Conservation (phyloP, 2,888 invertebrate genomes). For the Marasmarcha lunaedactyla region DNA sequence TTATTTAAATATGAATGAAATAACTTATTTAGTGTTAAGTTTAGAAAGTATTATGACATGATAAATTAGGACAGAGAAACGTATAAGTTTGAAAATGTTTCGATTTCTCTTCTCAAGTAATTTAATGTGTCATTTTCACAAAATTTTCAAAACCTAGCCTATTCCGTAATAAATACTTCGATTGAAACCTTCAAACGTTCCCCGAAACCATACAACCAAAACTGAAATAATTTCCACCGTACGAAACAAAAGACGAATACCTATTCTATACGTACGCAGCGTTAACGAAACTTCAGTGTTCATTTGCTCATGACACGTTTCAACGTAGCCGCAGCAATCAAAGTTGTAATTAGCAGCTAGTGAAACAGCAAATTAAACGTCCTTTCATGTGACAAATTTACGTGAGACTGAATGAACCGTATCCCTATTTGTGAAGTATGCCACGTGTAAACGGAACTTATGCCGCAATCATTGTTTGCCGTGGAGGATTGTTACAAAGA, state of each 20-base stretch:
- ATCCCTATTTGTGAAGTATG: background rate
- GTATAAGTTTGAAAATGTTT: too few relatives aligned
- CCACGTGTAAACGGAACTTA: conserved; percentile 1
- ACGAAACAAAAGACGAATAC: background rate
- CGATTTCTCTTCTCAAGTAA: too few relatives aligned
- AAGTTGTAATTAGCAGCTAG: conserved; percentile 63
- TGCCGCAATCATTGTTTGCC: background rate
- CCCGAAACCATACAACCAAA: background rate
- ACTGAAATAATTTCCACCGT: background rate
- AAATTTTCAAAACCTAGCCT: too few relatives aligned
- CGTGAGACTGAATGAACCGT: conserved; percentile 18
- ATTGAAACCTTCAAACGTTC: too few relatives aligned
- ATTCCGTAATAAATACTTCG: too few relatives aligned
- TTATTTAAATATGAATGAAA: too few relatives aligned
- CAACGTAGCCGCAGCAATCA: conserved; percentile 46
- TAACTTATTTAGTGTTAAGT: too few relatives aligned
- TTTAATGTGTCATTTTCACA: too few relatives aligned
- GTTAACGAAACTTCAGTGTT: conserved; percentile 5
- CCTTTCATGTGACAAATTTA: conserved; percentile 48
- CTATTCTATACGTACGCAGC: background rate
- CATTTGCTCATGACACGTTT: conserved; percentile 30
- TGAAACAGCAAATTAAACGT: conserved; percentile 63
- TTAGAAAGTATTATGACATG: too few relatives aligned
- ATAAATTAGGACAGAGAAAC: too few relatives aligned
- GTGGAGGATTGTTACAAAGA: background rate